phyloP scores from a whole-genome alignment of 2,113 vertebrate genomes.

The Mirounga angustirostris region DNA sequence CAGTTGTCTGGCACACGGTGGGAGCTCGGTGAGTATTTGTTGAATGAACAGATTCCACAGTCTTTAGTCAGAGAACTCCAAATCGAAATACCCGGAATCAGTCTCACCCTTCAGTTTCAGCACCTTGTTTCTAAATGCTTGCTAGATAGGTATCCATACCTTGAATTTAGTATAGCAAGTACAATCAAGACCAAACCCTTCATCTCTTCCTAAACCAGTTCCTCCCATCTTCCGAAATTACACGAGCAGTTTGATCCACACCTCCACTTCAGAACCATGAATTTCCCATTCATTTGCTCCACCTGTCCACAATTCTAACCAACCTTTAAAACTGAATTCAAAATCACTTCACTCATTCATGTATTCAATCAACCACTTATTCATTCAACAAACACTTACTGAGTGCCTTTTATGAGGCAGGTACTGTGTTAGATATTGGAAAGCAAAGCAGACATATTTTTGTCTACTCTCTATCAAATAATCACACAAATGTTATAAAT shows the following conservation, averaged over 20 bases:
- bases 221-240: slow-evolving; percentile 33
- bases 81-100: not conserved
- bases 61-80: not conserved
- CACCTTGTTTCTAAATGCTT: slow-evolving; percentile 6
- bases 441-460: slow-evolving; percentile 43
- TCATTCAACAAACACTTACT: slow-evolving; percentile 51
- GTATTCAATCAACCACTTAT: slow-evolving; percentile 56
- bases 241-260: not conserved
- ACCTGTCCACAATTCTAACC: slow-evolving; percentile 62
- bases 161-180: not conserved
- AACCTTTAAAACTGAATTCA: slow-evolving; percentile 57
- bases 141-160: not conserved
- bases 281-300: slow-evolving; percentile 36
- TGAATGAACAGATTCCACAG: not conserved
- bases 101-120: slow-evolving; percentile 2
- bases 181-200: slow-evolving; percentile 18
- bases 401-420: slow-evolving; percentile 39
- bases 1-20: not conserved
- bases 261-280: slow-evolving; percentile 10
- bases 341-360: slow-evolving; percentile 23
- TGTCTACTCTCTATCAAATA: slow-evolving; percentile 23
- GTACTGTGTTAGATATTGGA: not conserved
- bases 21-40: not conserved
- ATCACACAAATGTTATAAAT: slow-evolving; percentile 14
- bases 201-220: slow-evolving; percentile 39